Conservation (phyloP, 1,140 invertebrate genomes). For the Holotrichia oblita region DNA sequence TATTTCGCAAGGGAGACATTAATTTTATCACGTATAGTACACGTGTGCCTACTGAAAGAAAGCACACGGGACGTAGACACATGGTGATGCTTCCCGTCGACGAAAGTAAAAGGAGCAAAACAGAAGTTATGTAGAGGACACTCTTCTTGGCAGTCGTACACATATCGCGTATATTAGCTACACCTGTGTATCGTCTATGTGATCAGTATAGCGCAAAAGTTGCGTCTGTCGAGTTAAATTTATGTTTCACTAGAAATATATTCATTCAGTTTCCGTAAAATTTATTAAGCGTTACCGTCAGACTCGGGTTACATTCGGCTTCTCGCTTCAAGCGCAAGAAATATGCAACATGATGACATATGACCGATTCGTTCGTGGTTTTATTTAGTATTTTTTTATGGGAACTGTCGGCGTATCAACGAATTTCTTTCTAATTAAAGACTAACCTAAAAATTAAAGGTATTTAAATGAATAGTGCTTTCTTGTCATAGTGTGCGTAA, state of each 20-base stretch:
- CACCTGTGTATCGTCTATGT: conserved; percentile 37
- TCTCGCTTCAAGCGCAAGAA: conserved; percentile 13
- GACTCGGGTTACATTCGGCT: conserved; percentile 27
- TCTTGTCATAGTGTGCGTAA: too few relatives aligned
- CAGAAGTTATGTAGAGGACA: neutral
- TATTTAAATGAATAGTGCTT: too few relatives aligned
- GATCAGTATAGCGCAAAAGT: conserved; percentile 33
- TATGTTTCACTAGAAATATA: conserved; percentile 40
- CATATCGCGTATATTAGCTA: conserved; percentile 23
- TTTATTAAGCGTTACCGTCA: conserved; percentile 37
- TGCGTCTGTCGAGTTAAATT: conserved; percentile 38
- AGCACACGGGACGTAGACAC: conserved; percentile 4
- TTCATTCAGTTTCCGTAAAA: conserved; percentile 39
- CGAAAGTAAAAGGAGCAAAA: conserved; percentile 24
- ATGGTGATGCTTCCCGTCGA: conserved; percentile 18
- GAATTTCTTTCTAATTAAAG: too few relatives aligned
- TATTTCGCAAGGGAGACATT: too few relatives aligned
- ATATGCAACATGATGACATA: conserved; percentile 24
- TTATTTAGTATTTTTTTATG: conserved; percentile 16
- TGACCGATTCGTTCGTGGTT: conserved; percentile 11
- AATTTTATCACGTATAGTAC: too few relatives aligned
- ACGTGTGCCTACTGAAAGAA: neutral
- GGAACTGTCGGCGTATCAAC: neutral
- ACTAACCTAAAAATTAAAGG: too few relatives aligned
- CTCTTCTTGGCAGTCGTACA: conserved; percentile 22